Conservation (phyloP, 2,797 vertebrate genomes). For the Chanos chanos region DNA sequence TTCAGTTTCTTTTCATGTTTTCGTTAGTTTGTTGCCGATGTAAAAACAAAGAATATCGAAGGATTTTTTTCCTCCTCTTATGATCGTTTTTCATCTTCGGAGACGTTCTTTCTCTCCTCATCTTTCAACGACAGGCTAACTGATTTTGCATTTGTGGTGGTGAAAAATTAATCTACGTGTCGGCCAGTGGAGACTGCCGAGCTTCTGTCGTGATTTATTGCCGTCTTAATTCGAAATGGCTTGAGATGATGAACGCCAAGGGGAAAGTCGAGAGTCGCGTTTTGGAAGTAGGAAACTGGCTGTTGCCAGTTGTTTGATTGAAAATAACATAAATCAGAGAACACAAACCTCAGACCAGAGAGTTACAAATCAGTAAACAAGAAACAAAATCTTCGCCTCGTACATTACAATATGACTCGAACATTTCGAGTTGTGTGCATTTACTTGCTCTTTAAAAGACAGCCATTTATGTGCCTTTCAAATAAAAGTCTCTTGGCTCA, state of each 20-base stretch:
- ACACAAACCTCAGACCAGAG: slow-evolving; percentile 31
- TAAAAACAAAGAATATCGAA: slow-evolving; percentile 56
- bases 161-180: slow-evolving; percentile 68
- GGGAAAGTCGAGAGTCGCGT: slow-evolving; percentile 53
- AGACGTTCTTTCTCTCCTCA: slow-evolving; percentile 31
- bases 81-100: slow-evolving; percentile 60
- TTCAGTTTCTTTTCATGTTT: slow-evolving; percentile 31
- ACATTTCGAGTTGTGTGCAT: slow-evolving; percentile 31
- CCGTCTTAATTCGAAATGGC: slow-evolving; percentile 73
- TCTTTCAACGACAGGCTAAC: slow-evolving; percentile 55
- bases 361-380: slow-evolving; percentile 39
- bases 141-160: slow-evolving; percentile 55
- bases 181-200: slow-evolving; percentile 60
- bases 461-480: slow-evolving; percentile 32
- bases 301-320: slow-evolving; percentile 53
- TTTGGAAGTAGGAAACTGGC: slow-evolving; percentile 51
- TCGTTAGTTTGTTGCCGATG: slow-evolving; percentile 32
- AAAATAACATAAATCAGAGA: slow-evolving; percentile 52
- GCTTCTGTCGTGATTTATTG: slow-evolving; percentile 74
- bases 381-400: slow-evolving; percentile 23
- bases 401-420: slow-evolving; percentile 37
- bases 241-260: slow-evolving; percentile 65
- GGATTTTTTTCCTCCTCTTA: slow-evolving; percentile 57
- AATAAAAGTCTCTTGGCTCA: slow-evolving; percentile 34
- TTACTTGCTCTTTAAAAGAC: slow-evolving; percentile 32